Evolutionary conservation across 2,113 vertebrate species (phyloP).

Genomic region (Cyprinus carpio): DNA sequence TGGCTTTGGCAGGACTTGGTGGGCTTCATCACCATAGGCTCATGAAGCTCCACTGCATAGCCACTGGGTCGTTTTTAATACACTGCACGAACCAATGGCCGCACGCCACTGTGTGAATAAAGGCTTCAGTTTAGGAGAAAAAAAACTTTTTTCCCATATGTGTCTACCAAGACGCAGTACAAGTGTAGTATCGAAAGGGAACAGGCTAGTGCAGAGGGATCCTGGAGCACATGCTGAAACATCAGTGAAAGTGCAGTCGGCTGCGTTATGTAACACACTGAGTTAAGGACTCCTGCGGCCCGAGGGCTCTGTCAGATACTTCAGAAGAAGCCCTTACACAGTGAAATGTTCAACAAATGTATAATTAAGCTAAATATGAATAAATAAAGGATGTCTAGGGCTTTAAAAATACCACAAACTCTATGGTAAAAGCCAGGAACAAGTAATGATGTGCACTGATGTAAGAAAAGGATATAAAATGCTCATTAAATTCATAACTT

Average conservation of each 20-base stretch:
- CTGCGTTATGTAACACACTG: slow-evolving; percentile 9
- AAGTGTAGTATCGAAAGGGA: no score
- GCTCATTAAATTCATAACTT: not conserved
- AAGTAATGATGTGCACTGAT: not conserved
- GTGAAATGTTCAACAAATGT: not conserved
- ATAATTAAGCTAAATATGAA: not conserved
- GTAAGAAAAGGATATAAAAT: not conserved
- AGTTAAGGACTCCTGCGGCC: not conserved
- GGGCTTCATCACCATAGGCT: no score
- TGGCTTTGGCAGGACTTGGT: no score
- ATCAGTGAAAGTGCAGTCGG: slow-evolving; percentile 11
- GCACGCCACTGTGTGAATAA: no score
- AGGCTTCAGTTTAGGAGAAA: no score
- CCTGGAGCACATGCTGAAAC: slow-evolving; percentile 15
- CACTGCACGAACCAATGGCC: no score
- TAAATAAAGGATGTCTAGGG: slow-evolving; percentile 7
- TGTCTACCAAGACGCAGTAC: no score
- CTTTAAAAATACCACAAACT: not conserved
- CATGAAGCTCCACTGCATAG: no score
- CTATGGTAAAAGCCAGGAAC: not conserved
- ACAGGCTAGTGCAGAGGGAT: not conserved
- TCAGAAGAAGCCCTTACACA: slow-evolving; percentile 2
- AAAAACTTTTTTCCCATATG: no score
- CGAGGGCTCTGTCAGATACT: not conserved
- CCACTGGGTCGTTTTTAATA: no score